Evolutionary conservation across 2,113 vertebrate genomes (phyloP), one percentile per base, ranked within the genome.

Genomic region (Hemichromis elongatus): DNA sequence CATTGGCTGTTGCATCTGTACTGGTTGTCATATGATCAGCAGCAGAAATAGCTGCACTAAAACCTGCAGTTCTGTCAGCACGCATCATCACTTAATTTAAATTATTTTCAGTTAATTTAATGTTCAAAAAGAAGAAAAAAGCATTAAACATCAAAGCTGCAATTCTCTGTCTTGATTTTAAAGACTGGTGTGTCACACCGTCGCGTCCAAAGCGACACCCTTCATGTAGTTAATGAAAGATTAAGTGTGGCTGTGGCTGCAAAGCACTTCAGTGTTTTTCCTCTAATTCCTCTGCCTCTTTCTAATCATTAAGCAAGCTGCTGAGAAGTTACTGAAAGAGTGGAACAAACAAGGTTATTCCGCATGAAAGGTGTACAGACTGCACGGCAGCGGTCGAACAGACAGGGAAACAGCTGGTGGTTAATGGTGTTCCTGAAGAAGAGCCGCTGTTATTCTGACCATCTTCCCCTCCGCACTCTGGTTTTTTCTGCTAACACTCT

Each of bases 401-500:
- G 89, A 89, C 89, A 88, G 59, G 28, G 47, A 86, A 90, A 89
- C 93, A 93, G 88, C 86, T 91, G 91, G 86, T 80, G 87, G 84
- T 30, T 90, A 88, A 94, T 87, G 85, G 75, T 57, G 66, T 91
- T 91, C 89, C 79, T 0, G 13, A 77, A 63, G 83, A 81, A 75
- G 79, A 83, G 83, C 75, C 18, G 78, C 52, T 83, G 33, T 50
- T 56, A 87, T 85, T 80, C 61, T 81, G 79, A 80, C 83, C 82
- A 26, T 82, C 86, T 77, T 79, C 80, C 19, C 45, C 56, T 30
- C 82, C 45, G 59, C 85, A 63, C 52, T 89, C 9, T 26, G 3
- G 19, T 80, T 68, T 47, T 47, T 42, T 70, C 30, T 14, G 18
- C 24, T 45, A 66, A 47, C 81, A 80, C 52, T 84, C 66, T 50